Evolutionary conservation across 2,113 vertebrate species (phyloP).

Genomic region (Actenoides hombroni): DNA sequence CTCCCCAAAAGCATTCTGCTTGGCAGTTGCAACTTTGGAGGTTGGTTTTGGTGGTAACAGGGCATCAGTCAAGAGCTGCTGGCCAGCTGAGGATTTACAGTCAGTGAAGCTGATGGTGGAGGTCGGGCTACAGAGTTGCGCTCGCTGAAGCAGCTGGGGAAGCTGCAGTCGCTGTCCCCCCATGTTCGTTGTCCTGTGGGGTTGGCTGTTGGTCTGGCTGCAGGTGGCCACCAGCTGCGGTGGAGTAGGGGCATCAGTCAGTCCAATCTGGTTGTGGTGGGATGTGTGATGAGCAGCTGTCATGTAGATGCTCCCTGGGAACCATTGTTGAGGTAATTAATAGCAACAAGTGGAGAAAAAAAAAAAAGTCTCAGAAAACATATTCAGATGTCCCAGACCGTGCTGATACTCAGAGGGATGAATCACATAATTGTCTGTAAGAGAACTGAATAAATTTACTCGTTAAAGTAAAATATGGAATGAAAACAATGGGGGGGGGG

Average conservation of each 20-base stretch:
- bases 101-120: not conserved
- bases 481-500: not conserved
- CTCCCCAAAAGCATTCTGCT: not conserved
- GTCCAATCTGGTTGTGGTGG: not conserved
- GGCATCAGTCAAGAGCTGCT: accelerated
- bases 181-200: accelerated
- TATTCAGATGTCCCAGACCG: not conserved
- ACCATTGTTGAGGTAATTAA: slow-evolving; percentile 24
- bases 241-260: not conserved
- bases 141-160: not conserved
- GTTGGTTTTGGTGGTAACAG: not conserved
- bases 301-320: not conserved
- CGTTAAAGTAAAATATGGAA: not conserved
- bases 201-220: not conserved
- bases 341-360: not conserved
- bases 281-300: not conserved
- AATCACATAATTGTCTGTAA: not conserved
- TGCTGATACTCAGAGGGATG: not conserved
- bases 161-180: accelerated
- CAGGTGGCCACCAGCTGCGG: not conserved
- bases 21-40: not conserved
- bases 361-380: not conserved
- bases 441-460: not conserved
- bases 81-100: not conserved
- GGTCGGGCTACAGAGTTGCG: accelerated